A percentile compares a stretch with the other conserved stretches of the same genome.
Evolutionary conservation across 2,113 vertebrate species (phyloP).

Genomic region (Thunnus thynnus): DNA sequence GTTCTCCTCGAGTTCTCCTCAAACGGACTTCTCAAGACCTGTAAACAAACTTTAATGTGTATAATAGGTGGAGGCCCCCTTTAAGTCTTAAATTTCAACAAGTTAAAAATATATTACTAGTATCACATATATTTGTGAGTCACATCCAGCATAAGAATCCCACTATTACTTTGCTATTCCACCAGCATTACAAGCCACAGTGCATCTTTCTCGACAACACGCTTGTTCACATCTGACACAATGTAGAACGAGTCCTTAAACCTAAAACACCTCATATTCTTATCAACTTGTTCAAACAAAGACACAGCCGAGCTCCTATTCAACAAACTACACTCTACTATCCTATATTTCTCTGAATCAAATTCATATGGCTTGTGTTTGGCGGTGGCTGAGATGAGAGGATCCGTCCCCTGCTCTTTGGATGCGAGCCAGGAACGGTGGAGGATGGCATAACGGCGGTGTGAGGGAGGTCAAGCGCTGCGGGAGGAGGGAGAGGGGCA

Average conservation of each 20-base stretch:
- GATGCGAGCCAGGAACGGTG: conserved; percentile 42
- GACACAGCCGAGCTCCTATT: conserved; percentile 23
- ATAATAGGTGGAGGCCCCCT: background rate
- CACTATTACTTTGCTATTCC: background rate
- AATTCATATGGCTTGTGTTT: conserved; percentile 14
- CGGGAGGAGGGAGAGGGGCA: conserved; percentile 24
- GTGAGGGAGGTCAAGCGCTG: conserved; percentile 69
- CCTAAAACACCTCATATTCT: conserved; percentile 8
- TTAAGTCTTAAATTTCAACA: background rate
- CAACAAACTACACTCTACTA: conserved; percentile 2
- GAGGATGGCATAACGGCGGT: conserved; percentile 47
- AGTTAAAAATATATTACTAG: background rate
- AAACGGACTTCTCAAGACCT: too few species aligned
- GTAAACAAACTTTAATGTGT: too few species aligned
- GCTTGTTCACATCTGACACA: background rate
- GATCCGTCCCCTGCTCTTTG: conserved; percentile 27
- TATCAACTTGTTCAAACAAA: conserved; percentile 16
- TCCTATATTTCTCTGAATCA: conserved; percentile 30
- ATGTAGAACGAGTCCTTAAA: background rate
- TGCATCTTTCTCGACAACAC: background rate
- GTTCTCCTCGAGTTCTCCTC: too few species aligned
- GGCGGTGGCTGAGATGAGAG: conserved; percentile 16
- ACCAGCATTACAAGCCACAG: background rate
- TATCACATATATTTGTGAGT: background rate
- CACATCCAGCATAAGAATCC: conserved; percentile 1